A percentile compares a stretch with the other conserved stretches of the same genome.
These are phyloP conservation scores for Microctonus brassicae DNA, from an alignment of 2,888 invertebrate species.

Conservation along the genomic window DNA sequence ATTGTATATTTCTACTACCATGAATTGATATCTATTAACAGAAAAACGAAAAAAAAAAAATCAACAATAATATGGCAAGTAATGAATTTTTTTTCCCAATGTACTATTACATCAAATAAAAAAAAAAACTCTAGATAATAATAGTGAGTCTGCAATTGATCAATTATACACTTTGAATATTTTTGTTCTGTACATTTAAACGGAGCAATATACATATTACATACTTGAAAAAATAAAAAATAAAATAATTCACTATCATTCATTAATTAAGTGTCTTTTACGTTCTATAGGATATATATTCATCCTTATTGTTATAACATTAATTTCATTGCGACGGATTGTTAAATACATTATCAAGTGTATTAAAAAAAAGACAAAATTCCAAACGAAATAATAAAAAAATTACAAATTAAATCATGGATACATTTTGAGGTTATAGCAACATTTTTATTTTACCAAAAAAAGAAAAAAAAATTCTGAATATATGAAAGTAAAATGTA, in stretches of 20 bases:
- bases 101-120: not conserved
- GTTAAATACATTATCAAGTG: not conserved
- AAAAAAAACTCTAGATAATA: not conserved
- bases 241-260: not conserved
- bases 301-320: not conserved
- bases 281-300: not conserved
- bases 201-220: not conserved
- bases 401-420: not conserved
- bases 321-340: not conserved
- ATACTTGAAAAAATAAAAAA: not conserved
- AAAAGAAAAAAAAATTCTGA: too few species aligned
- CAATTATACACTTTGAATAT: not conserved
- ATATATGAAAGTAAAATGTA: too few species aligned
- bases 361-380: not conserved
- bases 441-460: too few species aligned
- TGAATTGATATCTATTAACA: conserved; percentile 25
- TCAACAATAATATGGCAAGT: not conserved
- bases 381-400: not conserved
- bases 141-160: conserved; percentile 23
- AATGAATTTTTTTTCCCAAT: not conserved
- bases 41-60: not conserved
- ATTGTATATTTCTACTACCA: conserved; percentile 23
- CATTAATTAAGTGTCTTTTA: not conserved
- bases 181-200: not conserved
- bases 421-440: not conserved